Evolutionary conservation across 2,113 vertebrate species (phyloP).

Genomic region (Catharus bicknelli): DNA sequence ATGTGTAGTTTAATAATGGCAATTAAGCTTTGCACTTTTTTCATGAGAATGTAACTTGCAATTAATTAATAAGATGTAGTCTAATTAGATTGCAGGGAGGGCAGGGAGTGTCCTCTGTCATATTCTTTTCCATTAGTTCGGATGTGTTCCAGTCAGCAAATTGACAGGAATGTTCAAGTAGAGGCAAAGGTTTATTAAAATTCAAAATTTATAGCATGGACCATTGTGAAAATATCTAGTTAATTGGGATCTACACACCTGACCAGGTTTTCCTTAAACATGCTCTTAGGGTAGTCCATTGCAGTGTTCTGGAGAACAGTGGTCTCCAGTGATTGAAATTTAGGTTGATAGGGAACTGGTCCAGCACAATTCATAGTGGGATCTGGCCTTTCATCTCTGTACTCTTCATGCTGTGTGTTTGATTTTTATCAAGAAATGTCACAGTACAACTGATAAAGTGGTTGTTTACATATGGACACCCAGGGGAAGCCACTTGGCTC

Average conservation of each 20-base stretch:
- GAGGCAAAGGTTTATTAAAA: background rate
- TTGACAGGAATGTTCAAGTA: background rate
- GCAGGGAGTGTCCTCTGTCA: background rate
- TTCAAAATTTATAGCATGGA: background rate
- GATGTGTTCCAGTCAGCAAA: background rate
- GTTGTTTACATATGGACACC: accelerated
- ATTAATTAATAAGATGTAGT: slow-evolving; percentile 8
- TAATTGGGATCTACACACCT: background rate
- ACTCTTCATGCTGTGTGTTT: background rate
- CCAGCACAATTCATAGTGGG: background rate
- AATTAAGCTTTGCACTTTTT: background rate
- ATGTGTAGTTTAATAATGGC: background rate
- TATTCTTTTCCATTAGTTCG: background rate
- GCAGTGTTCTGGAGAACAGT: background rate
- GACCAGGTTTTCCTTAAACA: background rate
- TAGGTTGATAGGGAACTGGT: background rate
- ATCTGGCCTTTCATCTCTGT: background rate
- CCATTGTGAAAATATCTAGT: background rate
- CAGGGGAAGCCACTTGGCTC: background rate
- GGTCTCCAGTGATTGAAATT: background rate
- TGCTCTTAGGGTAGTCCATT: background rate
- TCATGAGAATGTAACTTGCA: background rate
- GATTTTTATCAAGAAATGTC: background rate
- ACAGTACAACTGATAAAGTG: background rate
- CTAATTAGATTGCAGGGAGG: background rate